Percentiles rank a stretch among this genome's conserved stretches.
These are phyloP conservation scores for Tribolium madens DNA, from an alignment of 1,140 invertebrate species.

Conservation along the genomic window DNA sequence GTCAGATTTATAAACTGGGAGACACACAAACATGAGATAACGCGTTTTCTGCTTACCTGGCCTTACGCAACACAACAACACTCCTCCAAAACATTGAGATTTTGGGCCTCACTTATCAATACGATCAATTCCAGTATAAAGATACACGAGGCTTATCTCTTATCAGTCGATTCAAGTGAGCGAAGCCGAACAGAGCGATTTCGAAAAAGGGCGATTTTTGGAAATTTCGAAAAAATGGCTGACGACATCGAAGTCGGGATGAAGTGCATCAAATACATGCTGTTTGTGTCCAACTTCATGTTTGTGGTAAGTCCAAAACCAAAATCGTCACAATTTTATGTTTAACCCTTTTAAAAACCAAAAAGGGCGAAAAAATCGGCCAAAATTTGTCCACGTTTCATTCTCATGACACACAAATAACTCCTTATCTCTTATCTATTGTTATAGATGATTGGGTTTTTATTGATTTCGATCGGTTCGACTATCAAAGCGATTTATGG, in stretches of 20 bases:
- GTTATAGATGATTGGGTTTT: slow-evolving; percentile 76
- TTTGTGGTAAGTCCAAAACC: slow-evolving; percentile 81
- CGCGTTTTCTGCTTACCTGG: slow-evolving; percentile 23
- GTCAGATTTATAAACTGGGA: slow-evolving; percentile 42
- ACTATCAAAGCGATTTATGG: slow-evolving; percentile 80
- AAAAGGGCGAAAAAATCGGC: background rate
- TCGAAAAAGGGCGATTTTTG: background rate
- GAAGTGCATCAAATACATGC: slow-evolving; percentile 86
- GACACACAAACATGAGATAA: slow-evolving; percentile 38
- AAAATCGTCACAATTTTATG: too few relatives aligned
- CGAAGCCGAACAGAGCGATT: background rate
- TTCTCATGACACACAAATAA: background rate
- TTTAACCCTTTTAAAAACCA: too few relatives aligned
- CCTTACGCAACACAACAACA: slow-evolving; percentile 23
- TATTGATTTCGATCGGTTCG: slow-evolving; percentile 83
- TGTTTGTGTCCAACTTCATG: slow-evolving; percentile 84
- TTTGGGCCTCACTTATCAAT: background rate
- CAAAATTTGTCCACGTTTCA: background rate
- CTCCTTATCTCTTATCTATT: slow-evolving; percentile 27
- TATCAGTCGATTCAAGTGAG: slow-evolving; percentile 34
- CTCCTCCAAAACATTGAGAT: background rate
- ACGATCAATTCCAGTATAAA: background rate
- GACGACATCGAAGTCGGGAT: slow-evolving; percentile 75
- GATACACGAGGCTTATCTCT: slow-evolving; percentile 27
- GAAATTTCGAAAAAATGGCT: slow-evolving; percentile 66